Conservation (phyloP, 1,140 invertebrate species). For the Paramacrobiotus metropolitanus region DNA sequence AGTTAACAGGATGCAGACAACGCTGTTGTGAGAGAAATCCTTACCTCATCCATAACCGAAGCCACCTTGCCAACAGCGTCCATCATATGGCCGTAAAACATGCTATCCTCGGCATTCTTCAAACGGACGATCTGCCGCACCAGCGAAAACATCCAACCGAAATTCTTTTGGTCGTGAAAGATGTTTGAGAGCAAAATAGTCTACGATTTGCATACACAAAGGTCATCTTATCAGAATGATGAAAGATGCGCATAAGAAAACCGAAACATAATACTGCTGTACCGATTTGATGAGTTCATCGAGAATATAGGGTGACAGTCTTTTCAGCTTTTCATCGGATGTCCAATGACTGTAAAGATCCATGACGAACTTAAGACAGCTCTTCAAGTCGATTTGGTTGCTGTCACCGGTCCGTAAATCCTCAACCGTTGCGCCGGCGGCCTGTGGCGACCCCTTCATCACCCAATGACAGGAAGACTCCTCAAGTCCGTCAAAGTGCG, state of each 20-base stretch:
- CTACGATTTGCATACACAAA: neutral
- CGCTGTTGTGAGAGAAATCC: neutral
- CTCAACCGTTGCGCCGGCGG: too few species aligned
- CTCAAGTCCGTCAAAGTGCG: neutral
- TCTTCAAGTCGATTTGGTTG: neutral
- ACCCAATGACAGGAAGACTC: neutral
- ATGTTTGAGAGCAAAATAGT: neutral
- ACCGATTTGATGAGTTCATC: neutral
- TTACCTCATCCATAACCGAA: neutral
- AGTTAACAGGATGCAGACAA: neutral
- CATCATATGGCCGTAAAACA: neutral
- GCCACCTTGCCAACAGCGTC: neutral
- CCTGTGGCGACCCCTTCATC: neutral
- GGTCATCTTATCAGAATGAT: neutral
- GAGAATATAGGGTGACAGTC: neutral
- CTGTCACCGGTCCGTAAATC: neutral
- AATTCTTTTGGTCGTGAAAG: neutral
- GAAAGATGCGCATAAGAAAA: too few species aligned
- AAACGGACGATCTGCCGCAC: neutral
- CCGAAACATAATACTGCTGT: too few species aligned
- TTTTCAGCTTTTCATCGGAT: neutral
- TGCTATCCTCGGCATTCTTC: neutral
- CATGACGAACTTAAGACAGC: conserved; percentile 1
- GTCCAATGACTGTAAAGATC: conserved; percentile 2
- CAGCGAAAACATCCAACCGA: neutral